Evolutionary conservation across 2,888 invertebrate genomes (phyloP), one percentile per base, ranked within the genome.

Genomic region (Drosophila birchii): DNA sequence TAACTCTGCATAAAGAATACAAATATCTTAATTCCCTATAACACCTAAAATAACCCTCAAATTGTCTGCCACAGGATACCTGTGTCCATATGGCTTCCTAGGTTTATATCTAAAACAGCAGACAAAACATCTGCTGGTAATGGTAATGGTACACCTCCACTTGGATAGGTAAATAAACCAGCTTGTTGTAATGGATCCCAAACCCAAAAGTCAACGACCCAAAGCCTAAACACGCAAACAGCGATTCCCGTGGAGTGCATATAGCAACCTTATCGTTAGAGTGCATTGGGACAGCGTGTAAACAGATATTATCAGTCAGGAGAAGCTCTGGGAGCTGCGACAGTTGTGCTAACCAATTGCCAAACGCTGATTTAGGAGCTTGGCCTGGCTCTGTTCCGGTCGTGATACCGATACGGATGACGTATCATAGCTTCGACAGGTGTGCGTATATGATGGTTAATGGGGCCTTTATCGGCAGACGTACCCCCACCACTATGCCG

Each of bases 331-430:
- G 43, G 78, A 82, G 75, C 43, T n/a, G 18, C 26, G 29, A 59
- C 79, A 81, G 59, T 78, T 82, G 76, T 81, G 74, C 38, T 43
- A 39, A 20, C 58, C 38, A 69, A 61, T 53, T 70, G 51, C 44
- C 75, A 29, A 32, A 41, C 66, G 58, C 66, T 57, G 66, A 73
- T 72, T 73, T 73, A 49, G 29, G 43, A 58, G 62, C 44, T 32
- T 18, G 16, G 41, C 49, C 12, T 47, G 29, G 54, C 41, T 41
- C 53, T 43, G 43, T 29, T 47, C 32, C 23, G 39, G 23, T 38
- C 45, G 62, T 78, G 63, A 64, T 66, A 57, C 23, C 44, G 41
- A n/a, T n/a, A 62, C 43, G 26, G 23, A 58, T 83, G 77, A 80
- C 78, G 76, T 80, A 69, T 59, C 53, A 32, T 16, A 38, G 51